Conservation (phyloP, 2,888 invertebrate species). For the Synergus umbraculus region DNA sequence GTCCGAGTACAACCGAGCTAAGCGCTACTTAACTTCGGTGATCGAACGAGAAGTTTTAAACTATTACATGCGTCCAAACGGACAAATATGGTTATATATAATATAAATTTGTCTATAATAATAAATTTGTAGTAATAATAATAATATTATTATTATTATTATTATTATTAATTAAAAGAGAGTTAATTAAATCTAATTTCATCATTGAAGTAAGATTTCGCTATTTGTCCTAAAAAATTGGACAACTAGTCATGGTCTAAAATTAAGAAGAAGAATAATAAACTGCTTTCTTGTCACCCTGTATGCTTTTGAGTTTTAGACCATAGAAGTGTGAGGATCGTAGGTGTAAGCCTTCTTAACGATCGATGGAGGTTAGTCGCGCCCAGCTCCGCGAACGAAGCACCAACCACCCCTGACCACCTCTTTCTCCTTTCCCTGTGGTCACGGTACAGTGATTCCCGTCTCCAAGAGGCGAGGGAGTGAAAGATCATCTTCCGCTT, state of each 20-base stretch:
- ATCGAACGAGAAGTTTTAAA: too few species aligned
- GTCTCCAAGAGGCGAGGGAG: slow-evolving; percentile 28
- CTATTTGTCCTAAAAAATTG: too few species aligned
- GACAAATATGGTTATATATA: too few species aligned
- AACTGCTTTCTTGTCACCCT: slow-evolving; percentile 36
- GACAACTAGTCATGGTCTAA: background rate
- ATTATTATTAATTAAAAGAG: too few species aligned
- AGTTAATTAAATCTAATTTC: too few species aligned
- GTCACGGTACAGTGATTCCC: slow-evolving; percentile 38
- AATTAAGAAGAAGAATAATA: slow-evolving; percentile 40
- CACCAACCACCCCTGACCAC: slow-evolving; percentile 55
- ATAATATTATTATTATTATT: too few species aligned
- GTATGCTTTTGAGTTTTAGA: slow-evolving; percentile 32
- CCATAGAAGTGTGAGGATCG: slow-evolving; percentile 66
- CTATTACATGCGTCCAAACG: too few species aligned
- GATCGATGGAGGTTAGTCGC: slow-evolving; percentile 74
- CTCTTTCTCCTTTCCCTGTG: slow-evolving; percentile 56
- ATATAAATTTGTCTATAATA: too few species aligned
- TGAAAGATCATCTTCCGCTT: slow-evolving; percentile 19
- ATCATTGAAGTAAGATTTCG: too few species aligned
- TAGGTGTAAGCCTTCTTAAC: slow-evolving; percentile 71
- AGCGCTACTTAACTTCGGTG: too few species aligned
- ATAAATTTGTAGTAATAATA: too few species aligned
- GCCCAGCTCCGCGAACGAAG: slow-evolving; percentile 72
- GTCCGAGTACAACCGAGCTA: too few species aligned